Evolutionary conservation across 2,888 invertebrate genomes (phyloP).

Genomic region (Belgica antarctica): DNA sequence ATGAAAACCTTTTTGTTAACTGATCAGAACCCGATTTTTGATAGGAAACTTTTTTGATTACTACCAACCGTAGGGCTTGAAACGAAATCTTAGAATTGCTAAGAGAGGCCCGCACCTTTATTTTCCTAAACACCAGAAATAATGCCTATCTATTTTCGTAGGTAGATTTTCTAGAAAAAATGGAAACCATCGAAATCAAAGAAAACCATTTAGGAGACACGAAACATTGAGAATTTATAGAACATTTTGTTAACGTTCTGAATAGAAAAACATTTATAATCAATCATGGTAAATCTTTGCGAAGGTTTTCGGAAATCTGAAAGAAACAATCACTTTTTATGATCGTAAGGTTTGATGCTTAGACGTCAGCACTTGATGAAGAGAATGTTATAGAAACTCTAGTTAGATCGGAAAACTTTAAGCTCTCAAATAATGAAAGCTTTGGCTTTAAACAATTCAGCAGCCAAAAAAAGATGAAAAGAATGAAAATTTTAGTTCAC

Average conservation of each 20-base stretch:
- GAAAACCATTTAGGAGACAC: too few relatives aligned
- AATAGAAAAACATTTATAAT: too few relatives aligned
- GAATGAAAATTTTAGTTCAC: too few relatives aligned
- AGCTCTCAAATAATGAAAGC: background rate
- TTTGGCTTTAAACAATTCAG: background rate
- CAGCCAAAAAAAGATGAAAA: background rate
- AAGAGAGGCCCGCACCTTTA: too few relatives aligned
- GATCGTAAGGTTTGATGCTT: background rate
- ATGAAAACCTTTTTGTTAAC: background rate
- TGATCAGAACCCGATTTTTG: slow-evolving; percentile 17
- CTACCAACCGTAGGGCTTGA: too few relatives aligned
- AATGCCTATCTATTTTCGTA: slow-evolving; percentile 32
- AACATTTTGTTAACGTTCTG: too few relatives aligned
- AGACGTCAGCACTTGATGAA: background rate
- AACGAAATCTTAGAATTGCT: too few relatives aligned
- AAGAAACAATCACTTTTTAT: slow-evolving; percentile 42
- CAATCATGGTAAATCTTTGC: background rate
- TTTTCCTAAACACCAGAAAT: background rate
- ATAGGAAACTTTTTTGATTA: slow-evolving; percentile 1
- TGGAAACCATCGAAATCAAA: background rate
- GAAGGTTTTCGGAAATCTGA: slow-evolving; percentile 39
- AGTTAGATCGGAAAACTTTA: slow-evolving; percentile 1
- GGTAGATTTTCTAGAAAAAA: slow-evolving; percentile 21
- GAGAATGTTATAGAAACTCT: too few relatives aligned
- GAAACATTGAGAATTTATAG: too few relatives aligned